Evolutionary conservation across 2,888 invertebrate species (phyloP).

Genomic region (Lepeophtheirus nordmannii): DNA sequence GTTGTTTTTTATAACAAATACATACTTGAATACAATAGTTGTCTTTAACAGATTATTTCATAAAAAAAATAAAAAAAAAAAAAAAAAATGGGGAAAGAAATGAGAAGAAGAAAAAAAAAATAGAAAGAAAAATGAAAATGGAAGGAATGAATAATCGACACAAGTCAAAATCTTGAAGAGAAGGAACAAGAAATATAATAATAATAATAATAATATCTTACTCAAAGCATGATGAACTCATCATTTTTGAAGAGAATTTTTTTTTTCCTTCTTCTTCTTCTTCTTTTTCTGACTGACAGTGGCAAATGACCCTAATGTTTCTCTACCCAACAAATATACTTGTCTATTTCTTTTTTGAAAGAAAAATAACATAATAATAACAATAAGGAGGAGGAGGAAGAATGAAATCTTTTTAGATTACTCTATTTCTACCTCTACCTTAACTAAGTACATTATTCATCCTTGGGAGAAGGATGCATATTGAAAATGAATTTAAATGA

Average conservation of each 20-base stretch:
- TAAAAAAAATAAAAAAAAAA: not conserved
- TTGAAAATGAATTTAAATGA: too few relatives aligned
- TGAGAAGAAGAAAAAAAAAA: not conserved
- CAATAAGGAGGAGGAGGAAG: not conserved
- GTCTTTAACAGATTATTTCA: too few relatives aligned
- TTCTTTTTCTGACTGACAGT: not conserved
- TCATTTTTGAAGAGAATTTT: conserved; percentile 4
- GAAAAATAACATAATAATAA: not conserved
- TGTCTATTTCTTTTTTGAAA: not conserved
- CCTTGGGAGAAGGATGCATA: too few relatives aligned
- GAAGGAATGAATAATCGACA: not conserved
- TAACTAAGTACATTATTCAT: too few relatives aligned
- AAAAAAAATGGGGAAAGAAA: not conserved
- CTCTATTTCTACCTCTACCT: not conserved
- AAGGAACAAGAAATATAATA: not conserved
- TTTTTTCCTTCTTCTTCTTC: not conserved
- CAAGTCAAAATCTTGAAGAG: conserved; percentile 8
- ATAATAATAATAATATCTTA: conserved; percentile 2
- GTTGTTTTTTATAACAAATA: too few relatives aligned
- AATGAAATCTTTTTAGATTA: not conserved
- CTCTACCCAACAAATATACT: conserved; percentile 3
- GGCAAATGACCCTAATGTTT: conserved; percentile 8
- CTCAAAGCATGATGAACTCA: conserved; percentile 7
- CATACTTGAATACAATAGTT: too few relatives aligned
- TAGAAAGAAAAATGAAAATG: not conserved